Percentiles rank a stretch among this genome's conserved stretches.
Evolutionary conservation across 1,140 invertebrate species (phyloP).

Genomic region (Pachypeltis micranthus): DNA sequence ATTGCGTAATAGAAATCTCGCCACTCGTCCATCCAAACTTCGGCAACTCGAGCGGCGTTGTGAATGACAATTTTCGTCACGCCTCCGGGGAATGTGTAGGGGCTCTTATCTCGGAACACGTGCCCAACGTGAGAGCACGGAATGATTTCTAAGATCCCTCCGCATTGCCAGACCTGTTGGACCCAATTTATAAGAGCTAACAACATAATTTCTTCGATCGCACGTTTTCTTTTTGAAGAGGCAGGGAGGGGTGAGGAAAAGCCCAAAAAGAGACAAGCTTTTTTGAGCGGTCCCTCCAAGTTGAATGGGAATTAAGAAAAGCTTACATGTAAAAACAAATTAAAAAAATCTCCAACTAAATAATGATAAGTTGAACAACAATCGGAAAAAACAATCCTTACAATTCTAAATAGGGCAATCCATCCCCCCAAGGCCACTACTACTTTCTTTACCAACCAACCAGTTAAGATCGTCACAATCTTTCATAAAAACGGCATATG

Average conservation of each 20-base stretch:
- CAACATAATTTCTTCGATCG: conserved; percentile 6
- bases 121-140: conserved; percentile 95
- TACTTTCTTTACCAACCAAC: no score
- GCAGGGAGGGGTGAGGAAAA: not conserved
- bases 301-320: no score
- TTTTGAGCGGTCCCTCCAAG: no score
- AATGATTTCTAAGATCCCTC: conserved; percentile 87
- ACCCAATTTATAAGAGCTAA: conserved; percentile 13
- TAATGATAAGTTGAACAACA: no score
- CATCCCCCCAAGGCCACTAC: no score
- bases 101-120: conserved; percentile 97
- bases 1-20: conserved; percentile 96
- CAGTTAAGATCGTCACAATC: no score
- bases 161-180: conserved; percentile 92
- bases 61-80: conserved; percentile 94
- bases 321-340: no score
- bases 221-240: not conserved
- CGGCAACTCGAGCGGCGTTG: conserved; percentile 89
- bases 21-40: conserved; percentile 99
- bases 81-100: conserved; percentile 98
- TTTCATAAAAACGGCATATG: no score
- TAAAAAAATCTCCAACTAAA: no score
- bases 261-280: not conserved
- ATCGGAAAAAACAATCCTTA: no score
- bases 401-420: no score